phyloP scores from a whole-genome alignment of 2,113 vertebrate species.

The Neopipo cinnamomea region DNA sequence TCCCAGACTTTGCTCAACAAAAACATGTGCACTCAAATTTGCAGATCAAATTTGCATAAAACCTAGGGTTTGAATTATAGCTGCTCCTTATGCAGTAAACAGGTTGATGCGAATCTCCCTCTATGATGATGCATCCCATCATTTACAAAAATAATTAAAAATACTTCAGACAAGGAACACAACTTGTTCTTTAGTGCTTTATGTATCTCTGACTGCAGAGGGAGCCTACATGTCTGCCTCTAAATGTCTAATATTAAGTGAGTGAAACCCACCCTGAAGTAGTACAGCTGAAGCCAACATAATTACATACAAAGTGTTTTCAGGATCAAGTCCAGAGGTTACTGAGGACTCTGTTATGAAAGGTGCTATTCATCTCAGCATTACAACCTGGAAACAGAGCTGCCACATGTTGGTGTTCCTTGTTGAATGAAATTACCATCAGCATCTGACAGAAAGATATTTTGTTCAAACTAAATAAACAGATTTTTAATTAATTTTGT shows the following conservation, averaged over 20 bases:
- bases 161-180: not conserved
- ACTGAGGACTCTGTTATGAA: conserved; percentile 45
- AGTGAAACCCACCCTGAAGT: conserved; percentile 59
- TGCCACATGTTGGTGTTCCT: not conserved
- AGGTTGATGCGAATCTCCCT: not conserved
- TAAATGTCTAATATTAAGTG: not conserved
- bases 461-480: conserved; percentile 14
- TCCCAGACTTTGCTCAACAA: not conserved
- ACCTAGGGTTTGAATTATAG: fast-evolving
- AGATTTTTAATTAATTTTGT: conserved; percentile 53
- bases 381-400: conserved; percentile 15
- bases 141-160: not conserved
- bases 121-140: not conserved
- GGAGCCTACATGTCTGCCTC: conserved; percentile 47
- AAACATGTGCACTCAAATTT: not conserved
- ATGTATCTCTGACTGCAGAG: conserved; percentile 38
- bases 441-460: not conserved
- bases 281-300: conserved; percentile 31
- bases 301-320: conserved; percentile 55
- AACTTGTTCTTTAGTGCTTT: not conserved
- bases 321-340: conserved; percentile 57
- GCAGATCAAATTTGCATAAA: not conserved
- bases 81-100: not conserved
- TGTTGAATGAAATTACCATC: not conserved
- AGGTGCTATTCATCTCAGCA: conserved; percentile 44